Base-by-base conservation (phyloP, 2,113 vertebrate genomes). In the Melanostigma gelatinosum region DNA sequence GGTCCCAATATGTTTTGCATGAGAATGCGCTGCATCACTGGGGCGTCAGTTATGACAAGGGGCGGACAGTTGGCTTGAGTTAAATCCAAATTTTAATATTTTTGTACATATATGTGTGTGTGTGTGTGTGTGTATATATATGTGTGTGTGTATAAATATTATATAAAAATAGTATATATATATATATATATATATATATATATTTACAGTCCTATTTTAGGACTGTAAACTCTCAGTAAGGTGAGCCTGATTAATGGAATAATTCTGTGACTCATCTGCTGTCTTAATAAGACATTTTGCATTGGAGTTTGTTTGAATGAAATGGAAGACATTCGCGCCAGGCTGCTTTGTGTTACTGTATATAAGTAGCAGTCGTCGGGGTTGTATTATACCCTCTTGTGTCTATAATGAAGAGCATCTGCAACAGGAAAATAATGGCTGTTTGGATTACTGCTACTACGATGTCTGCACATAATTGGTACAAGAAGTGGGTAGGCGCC, bases 401-500 rank as follows among this genome's bases (percentile, higher is more conserved):
- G 87, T 89, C 85, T 91, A 70, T 92, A 92, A 93, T 91, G 91
- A 90, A 93, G 89, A 91, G 89, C 92, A 88, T 93, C 93, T 94
- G 91, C 90, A 93, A 92, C 88, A 88, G 88, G 89, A 86, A 85
- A 93, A 94, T 95, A 93, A 93, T 93, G 88, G 90, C 87, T 91
- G 91, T 91, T 91, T 90, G 91, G 91, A 93, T 91, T 91, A 89
- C 92, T 91, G 86, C 92, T 92, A 89, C 92, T 92, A 90, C 89
- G 86, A 93, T 88, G 92, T 94, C 93, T 94, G 91, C 92, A 95
- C 86, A 91, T 96, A 96, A 96, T 96, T 96, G 96, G 90, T 95
- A 85, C 93, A 94, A 95, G 95, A 91, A 94, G 95, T 95, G 93
- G 94, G 92, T 94, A 95, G 96, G 96, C 95, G 96, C 96, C 96